Evolutionary conservation across 2,113 vertebrate genomes (phyloP), one percentile per base, ranked within the genome.

Genomic region (Rhagologus leucostigma): DNA sequence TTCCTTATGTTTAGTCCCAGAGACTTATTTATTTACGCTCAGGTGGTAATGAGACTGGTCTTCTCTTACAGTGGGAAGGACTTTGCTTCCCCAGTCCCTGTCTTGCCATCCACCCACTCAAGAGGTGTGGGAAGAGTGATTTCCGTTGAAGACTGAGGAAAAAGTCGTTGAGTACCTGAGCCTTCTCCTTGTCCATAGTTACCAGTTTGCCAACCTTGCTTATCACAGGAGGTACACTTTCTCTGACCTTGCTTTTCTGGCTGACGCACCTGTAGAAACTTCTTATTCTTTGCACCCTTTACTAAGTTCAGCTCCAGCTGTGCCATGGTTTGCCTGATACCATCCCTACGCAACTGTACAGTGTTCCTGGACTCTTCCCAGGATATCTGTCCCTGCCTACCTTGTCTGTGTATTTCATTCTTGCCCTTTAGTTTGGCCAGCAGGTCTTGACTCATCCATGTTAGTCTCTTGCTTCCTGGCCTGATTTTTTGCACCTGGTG

Each of bases 181-280:
- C 5, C 6, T 83, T 50, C 12, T 56, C 27, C 23, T 46, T 33
- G 6, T 11, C 49, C 10, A 1, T 18, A 56, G 13, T 29, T 35
- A 41, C 5, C 24, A n/a, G 5, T 49, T 46, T 85, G 6, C 49
- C 26, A 55, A 16, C 49, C 23, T 42, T 70, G 11, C 4, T 60
- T 29, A 8, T 57, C 2, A 1, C 1, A 1, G 19, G 11, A 12
- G 7, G 22, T 57, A 27, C 3, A 2, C 14, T 67, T 67, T 60
- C n/a, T n/a, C 16, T 32, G 8, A 62, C n/a, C 8, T 55, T 70
- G 7, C 15, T 57, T 60, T 87, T 59, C 57, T 55, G 32, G 9
- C 7, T 16, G 33, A 62, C 11, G 26, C 41, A 18, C 4, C 19
- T n/a, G 7, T 22, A 68, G 37, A 56, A 68, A 24, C 6, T 56